Conservation (phyloP, 2,888 invertebrate species). For the Phanerotoma sp. region DNA sequence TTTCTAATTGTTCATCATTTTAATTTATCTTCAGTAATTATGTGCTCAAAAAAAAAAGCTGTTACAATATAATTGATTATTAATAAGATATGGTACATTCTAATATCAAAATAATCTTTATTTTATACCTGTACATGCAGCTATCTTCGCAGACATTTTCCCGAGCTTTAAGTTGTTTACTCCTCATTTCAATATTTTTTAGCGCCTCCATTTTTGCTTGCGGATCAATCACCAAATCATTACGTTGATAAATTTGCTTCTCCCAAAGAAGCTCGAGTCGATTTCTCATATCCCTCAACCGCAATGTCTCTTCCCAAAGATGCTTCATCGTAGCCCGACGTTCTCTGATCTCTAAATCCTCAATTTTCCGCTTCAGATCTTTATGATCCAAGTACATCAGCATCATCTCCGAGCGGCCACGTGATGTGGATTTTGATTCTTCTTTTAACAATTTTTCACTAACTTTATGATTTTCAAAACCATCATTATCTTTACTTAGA, state of each 20-base stretch:
- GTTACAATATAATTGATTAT: background rate
- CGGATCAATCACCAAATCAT: conserved; percentile 42
- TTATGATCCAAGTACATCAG: conserved; percentile 46
- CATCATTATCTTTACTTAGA: background rate
- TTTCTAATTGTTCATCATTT: no score
- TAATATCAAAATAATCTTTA: conserved; percentile 26
- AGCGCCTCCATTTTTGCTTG: conserved; percentile 38
- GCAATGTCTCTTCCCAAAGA: conserved; percentile 49
- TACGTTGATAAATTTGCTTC: conserved; percentile 43
- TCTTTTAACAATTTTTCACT: background rate
- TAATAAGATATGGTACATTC: background rate
- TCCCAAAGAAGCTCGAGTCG: conserved; percentile 46
- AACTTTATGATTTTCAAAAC: background rate
- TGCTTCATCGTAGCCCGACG: conserved; percentile 43
- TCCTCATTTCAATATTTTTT: conserved; percentile 39
- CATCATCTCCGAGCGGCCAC: conserved; percentile 39
- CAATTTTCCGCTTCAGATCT: conserved; percentile 44
- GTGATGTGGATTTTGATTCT: background rate
- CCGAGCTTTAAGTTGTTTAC: conserved; percentile 37
- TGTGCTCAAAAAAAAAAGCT: background rate
- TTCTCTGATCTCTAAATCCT: conserved; percentile 45
- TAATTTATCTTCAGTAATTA: no score
- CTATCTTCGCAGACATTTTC: conserved; percentile 41
- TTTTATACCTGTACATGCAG: conserved; percentile 46
- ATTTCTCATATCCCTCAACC: conserved; percentile 51